These are phyloP conservation scores for Hoplias malabaricus DNA, from an alignment of 2,113 vertebrate species.

Conservation along the genomic window DNA sequence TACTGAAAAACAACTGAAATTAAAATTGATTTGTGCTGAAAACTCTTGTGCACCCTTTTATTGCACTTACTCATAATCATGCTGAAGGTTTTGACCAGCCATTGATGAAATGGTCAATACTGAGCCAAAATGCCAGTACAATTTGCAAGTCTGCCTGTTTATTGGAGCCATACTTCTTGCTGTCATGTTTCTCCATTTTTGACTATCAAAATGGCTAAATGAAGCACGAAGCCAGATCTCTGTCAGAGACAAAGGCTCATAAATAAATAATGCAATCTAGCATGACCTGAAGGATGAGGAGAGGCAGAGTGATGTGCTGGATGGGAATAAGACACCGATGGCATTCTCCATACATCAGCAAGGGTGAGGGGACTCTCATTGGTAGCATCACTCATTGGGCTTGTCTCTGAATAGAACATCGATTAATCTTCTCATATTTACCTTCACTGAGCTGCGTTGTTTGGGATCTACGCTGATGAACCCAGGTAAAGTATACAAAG, in stretches of 20 bases:
- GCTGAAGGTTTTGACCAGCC: slow-evolving; percentile 12
- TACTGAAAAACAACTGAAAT: slow-evolving; percentile 41
- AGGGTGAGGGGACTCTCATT: slow-evolving; percentile 18
- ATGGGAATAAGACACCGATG: slow-evolving; percentile 32
- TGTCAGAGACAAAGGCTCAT: slow-evolving; percentile 28
- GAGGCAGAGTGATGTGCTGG: slow-evolving; percentile 15
- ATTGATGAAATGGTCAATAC: slow-evolving; percentile 37
- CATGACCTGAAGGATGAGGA: slow-evolving; percentile 4
- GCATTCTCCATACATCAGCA: slow-evolving; percentile 42
- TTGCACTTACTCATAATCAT: slow-evolving; percentile 11
- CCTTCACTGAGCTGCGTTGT: background rate
- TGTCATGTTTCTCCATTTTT: slow-evolving; percentile 9
- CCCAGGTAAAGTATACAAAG: background rate
- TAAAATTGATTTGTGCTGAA: slow-evolving; percentile 39
- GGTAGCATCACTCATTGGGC: slow-evolving; percentile 43
- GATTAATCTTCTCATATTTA: slow-evolving; percentile 30
- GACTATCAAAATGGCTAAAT: slow-evolving; percentile 21
- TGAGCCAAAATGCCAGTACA: slow-evolving; percentile 11
- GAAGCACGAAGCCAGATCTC: slow-evolving; percentile 13
- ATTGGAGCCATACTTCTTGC: background rate
- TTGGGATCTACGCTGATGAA: background rate
- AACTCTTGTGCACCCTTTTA: slow-evolving; percentile 9
- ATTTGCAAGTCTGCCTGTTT: slow-evolving; percentile 21
- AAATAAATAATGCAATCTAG: slow-evolving; percentile 22
- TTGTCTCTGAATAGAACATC: slow-evolving; percentile 21